Percentiles rank a stretch among this genome's conserved stretches.
phyloP scores from a whole-genome alignment of 2,888 invertebrate genomes.

The Macrophya annulata region DNA sequence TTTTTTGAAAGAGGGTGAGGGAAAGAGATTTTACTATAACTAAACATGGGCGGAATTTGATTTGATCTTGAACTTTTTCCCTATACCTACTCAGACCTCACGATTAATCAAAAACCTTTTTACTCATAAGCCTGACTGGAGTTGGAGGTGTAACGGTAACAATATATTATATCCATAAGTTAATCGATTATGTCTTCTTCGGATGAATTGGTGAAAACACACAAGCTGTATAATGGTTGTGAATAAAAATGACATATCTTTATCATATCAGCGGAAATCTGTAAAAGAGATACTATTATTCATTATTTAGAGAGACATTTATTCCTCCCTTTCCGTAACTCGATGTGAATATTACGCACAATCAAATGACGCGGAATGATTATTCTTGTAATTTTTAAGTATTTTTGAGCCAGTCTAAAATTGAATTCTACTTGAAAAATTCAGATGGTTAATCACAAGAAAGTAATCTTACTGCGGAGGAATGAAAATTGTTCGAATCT shows the following conservation, averaged over 20 bases:
- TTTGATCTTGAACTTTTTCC: too few relatives aligned
- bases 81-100: background rate
- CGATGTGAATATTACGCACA: background rate
- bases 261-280: background rate
- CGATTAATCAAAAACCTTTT: background rate
- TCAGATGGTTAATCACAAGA: background rate
- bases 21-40: too few relatives aligned
- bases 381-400: background rate
- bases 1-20: background rate
- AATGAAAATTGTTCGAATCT: conserved; percentile 20
- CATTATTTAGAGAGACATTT: background rate
- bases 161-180: background rate
- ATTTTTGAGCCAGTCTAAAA: background rate
- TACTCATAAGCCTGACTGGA: background rate
- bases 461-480: background rate
- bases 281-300: background rate
- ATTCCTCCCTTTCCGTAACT: background rate
- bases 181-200: background rate
- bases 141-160: background rate
- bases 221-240: background rate
- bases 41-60: background rate
- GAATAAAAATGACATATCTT: conserved; percentile 2
- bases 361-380: background rate
- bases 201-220: background rate
- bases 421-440: background rate